These are phyloP conservation scores for Mesoligia furuncula DNA, from an alignment of 2,888 invertebrate genomes.

Conservation along the genomic window DNA sequence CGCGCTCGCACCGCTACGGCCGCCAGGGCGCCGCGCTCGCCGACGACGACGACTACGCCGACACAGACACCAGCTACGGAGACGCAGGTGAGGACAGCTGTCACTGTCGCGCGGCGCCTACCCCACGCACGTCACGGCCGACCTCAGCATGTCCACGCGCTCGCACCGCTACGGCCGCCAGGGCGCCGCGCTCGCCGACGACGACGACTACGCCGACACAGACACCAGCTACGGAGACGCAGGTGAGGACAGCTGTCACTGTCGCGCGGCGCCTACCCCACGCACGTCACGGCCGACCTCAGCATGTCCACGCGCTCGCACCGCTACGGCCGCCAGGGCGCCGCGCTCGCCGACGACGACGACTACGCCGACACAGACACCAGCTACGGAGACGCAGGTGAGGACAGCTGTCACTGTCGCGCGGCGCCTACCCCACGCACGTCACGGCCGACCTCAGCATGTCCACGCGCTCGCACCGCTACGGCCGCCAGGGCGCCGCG, in stretches of 20 bases:
- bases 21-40: slow-evolving; percentile 93
- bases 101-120: no score
- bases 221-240: neutral
- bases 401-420: slow-evolving; percentile 29
- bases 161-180: no score
- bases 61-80: slow-evolving; percentile 64
- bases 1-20: slow-evolving; percentile 96
- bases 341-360: no score
- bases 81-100: slow-evolving; percentile 19
- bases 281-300: no score
- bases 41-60: slow-evolving; percentile 92
- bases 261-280: no score
- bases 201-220: no score
- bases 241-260: neutral
- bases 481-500: slow-evolving; percentile 95
- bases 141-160: no score
- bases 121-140: no score
- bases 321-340: no score
- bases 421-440: no score
- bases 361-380: no score
- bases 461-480: slow-evolving; percentile 97
- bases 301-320: no score
- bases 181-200: neutral
- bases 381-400: neutral
- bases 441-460: slow-evolving; percentile 97